Evolutionary conservation across 2,888 invertebrate genomes (phyloP).

Genomic region (Drosophila rellima): DNA sequence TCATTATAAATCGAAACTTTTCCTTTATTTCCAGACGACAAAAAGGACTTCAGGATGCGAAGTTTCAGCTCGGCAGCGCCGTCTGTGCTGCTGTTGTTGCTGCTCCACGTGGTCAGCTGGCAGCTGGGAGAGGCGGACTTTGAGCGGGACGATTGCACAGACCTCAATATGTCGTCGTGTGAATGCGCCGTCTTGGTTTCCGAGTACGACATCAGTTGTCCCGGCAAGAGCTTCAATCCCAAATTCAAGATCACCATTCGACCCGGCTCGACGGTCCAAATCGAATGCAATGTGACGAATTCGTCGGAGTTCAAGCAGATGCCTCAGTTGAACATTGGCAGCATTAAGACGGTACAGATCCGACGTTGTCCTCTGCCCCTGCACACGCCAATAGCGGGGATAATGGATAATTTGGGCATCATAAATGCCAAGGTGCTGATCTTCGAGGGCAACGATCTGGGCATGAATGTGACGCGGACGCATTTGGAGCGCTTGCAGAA

Average conservation of each 20-base stretch:
- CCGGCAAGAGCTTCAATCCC: slow-evolving; percentile 74
- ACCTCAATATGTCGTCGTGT: slow-evolving; percentile 75
- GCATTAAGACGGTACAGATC: slow-evolving; percentile 81
- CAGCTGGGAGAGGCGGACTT: slow-evolving; percentile 42
- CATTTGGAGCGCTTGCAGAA: slow-evolving; percentile 88
- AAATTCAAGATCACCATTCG: slow-evolving; percentile 82
- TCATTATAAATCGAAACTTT: not conserved
- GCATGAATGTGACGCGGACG: slow-evolving; percentile 87
- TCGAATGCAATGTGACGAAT: slow-evolving; percentile 83
- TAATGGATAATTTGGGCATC: slow-evolving; percentile 84
- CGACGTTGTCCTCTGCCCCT: slow-evolving; percentile 84
- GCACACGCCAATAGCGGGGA: slow-evolving; percentile 85
- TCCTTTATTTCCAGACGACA: not conserved
- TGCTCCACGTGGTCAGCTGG: slow-evolving; percentile 46
- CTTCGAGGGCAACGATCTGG: slow-evolving; percentile 87
- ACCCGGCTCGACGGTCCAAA: slow-evolving; percentile 77
- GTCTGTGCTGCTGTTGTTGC: slow-evolving; percentile 45
- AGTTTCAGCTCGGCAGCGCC: slow-evolving; percentile 38
- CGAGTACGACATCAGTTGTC: slow-evolving; percentile 84
- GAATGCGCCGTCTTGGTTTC: slow-evolving; percentile 79
- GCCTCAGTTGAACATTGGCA: slow-evolving; percentile 82
- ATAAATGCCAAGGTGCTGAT: slow-evolving; percentile 85
- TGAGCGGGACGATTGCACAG: slow-evolving; percentile 79
- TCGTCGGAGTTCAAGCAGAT: slow-evolving; percentile 78
- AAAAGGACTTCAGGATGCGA: slow-evolving; percentile 23